Percentiles rank a stretch among this genome's conserved stretches.
Conservation (phyloP, 1,140 invertebrate genomes). For the Aricia agestis region DNA sequence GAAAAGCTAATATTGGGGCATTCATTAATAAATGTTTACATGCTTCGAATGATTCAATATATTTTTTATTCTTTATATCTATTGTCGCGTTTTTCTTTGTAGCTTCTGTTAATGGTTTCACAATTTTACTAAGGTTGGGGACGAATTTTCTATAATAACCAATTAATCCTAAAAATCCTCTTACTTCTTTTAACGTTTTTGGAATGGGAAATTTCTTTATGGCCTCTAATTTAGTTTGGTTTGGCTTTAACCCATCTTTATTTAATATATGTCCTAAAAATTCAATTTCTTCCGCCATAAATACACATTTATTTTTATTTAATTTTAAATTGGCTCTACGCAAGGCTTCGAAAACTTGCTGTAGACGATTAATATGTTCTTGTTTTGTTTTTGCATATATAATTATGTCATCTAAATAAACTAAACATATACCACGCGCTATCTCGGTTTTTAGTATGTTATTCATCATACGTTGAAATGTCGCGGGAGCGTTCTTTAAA, state of each 20-base stretch:
- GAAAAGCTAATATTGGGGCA: constrained; percentile 37
- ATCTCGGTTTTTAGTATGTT: constrained; percentile 39
- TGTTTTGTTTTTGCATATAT: constrained; percentile 36
- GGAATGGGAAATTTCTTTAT: constrained; percentile 57
- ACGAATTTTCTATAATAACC: not conserved
- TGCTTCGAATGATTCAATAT: constrained; percentile 41
- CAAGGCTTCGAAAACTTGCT: not conserved
- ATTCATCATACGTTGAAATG: constrained; percentile 46
- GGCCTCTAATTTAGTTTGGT: constrained; percentile 56
- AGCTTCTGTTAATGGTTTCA: constrained; percentile 30
- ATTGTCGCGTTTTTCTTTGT: constrained; percentile 47
- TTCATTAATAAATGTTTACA: constrained; percentile 24
- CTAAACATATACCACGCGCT: constrained; percentile 35
- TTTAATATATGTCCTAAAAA: constrained; percentile 65
- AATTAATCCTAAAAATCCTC: constrained; percentile 16
- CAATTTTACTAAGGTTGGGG: not conserved
- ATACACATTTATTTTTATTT: constrained; percentile 22
- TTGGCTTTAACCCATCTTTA: constrained; percentile 57
- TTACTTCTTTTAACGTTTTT: constrained; percentile 51
- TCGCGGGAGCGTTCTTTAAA: constrained; percentile 15
- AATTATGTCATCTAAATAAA: constrained; percentile 66
- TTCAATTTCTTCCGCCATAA: constrained; percentile 55
- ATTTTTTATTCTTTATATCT: constrained; percentile 32
- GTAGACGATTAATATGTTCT: not conserved
- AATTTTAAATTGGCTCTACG: not conserved